Evolutionary conservation across 2,113 vertebrate genomes (phyloP), one percentile per base, ranked within the genome.

Genomic region (Pyrgilauda ruficollis): DNA sequence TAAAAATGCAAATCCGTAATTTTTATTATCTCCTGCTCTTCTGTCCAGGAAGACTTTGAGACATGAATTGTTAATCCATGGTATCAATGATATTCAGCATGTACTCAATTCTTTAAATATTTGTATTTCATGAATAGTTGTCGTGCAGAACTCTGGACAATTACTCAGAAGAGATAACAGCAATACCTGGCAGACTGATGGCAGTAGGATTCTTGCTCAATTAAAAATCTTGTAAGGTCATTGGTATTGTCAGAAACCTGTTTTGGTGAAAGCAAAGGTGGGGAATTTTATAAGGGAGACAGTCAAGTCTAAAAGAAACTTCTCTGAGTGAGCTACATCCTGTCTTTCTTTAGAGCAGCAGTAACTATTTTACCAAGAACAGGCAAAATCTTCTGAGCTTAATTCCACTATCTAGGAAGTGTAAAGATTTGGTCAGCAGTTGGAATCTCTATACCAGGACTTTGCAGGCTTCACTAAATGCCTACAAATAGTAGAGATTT

Each of bases 401-500:
- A 70, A 84, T 84, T 67, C 59, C 37, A 7, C 22, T 52, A 1
- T 72, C 44, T 64, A 61, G 62, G 15, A 91, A 72, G 39, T 30
- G 31, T 44, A 67, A 84, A 81, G 52, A 37, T 47, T 68, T 72
- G 52, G 18, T 84, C 37, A 84, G 53, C 52, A 68, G 28, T 33
- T 78, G 73, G 53, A 91, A 72, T 91, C 72, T 86, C 68, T 86
- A 68, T 39, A 37, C 44, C 87, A 68, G 41, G n/a, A 37, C 81
- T 79, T 68, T 12, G 15, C 69, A 76, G 59, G n/a, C 73, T 95
- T 84, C 80, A 75, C 13, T 75, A 72, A 87, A 84, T 59, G n/a
- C 35, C 30, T 74, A 15, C 39, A 87, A 78, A 66, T 49, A 69
- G 72, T 50, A 84, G 81, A 82, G 67, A 87, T 58, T 94, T 94